Conservation (phyloP, 1,140 invertebrate genomes). For the Oppia nitens region DNA sequence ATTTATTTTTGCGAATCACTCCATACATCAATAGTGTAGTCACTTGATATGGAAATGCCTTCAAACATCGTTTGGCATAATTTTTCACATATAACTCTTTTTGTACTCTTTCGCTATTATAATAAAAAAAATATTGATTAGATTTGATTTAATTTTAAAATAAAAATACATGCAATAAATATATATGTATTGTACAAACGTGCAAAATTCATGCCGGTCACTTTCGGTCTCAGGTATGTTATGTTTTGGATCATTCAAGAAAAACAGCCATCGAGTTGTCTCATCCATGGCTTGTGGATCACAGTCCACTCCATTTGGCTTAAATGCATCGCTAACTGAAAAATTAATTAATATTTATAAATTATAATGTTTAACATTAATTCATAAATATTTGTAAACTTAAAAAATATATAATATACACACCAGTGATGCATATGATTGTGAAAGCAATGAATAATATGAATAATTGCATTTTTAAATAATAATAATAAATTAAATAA, state of each 20-base stretch:
- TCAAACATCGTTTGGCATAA: conserved; percentile 5
- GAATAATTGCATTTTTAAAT: too few species aligned
- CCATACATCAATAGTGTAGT: conserved; percentile 9
- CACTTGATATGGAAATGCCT: conserved; percentile 10
- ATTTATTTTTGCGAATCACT: neutral
- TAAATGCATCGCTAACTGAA: neutral
- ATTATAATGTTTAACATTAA: too few species aligned
- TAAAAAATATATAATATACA: too few species aligned
- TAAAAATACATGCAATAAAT: neutral
- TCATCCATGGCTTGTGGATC: neutral
- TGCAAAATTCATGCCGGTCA: conserved; percentile 7
- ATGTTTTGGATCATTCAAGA: conserved; percentile 2
- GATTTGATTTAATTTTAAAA: neutral
- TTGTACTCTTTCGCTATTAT: neutral
- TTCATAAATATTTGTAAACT: too few species aligned
- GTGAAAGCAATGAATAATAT: too few species aligned
- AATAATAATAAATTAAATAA: too few species aligned
- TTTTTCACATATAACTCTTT: conserved; percentile 9
- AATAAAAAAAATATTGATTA: neutral
- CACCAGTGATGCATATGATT: too few species aligned
- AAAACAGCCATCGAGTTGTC: conserved; percentile 6
- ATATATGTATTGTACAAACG: neutral
- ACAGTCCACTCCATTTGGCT: neutral
- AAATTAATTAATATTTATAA: too few species aligned
- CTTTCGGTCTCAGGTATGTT: neutral